phyloP scores from a whole-genome alignment of 1,140 invertebrate species.

The Camponotus floridanus region DNA sequence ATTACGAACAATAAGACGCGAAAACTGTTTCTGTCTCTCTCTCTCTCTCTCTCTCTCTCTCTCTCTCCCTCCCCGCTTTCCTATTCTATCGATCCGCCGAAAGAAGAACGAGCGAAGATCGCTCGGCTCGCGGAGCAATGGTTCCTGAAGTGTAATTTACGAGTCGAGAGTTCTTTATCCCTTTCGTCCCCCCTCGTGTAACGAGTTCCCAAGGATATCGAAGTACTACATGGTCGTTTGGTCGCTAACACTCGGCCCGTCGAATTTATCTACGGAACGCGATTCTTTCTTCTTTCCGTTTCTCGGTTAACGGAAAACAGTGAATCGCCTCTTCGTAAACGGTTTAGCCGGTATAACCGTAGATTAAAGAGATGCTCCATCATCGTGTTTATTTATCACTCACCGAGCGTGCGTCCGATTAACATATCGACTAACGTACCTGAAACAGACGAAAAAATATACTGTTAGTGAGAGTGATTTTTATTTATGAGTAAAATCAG shows the following conservation, averaged over 20 bases:
- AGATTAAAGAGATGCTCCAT: constrained; percentile 26
- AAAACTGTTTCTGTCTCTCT: background rate
- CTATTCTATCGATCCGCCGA: constrained; percentile 17
- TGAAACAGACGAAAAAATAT: constrained; percentile 58
- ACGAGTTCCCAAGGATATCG: constrained; percentile 64
- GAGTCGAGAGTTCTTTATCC: constrained; percentile 53
- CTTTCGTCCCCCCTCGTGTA: constrained; percentile 28
- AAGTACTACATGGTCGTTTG: constrained; percentile 39
- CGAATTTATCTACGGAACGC: constrained; percentile 63
- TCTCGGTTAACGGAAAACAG: constrained; percentile 30
- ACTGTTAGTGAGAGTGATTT: background rate
- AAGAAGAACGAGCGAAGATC: constrained; percentile 9
- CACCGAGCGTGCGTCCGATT: constrained; percentile 16
- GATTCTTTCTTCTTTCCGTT: constrained; percentile 49
- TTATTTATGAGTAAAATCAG: background rate
- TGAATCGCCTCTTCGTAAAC: constrained; percentile 29
- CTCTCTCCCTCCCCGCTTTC: background rate
- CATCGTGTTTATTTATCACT: constrained; percentile 49
- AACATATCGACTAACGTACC: constrained; percentile 35
- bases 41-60: background rate
- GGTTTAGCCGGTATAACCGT: constrained; percentile 42
- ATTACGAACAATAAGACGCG: constrained; percentile 63
- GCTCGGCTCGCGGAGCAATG: constrained; percentile 51
- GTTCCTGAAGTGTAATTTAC: constrained; percentile 63
- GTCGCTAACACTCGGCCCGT: constrained; percentile 54